Base-by-base conservation (phyloP, 2,113 vertebrate genomes). In the Columba janthina region DNA sequence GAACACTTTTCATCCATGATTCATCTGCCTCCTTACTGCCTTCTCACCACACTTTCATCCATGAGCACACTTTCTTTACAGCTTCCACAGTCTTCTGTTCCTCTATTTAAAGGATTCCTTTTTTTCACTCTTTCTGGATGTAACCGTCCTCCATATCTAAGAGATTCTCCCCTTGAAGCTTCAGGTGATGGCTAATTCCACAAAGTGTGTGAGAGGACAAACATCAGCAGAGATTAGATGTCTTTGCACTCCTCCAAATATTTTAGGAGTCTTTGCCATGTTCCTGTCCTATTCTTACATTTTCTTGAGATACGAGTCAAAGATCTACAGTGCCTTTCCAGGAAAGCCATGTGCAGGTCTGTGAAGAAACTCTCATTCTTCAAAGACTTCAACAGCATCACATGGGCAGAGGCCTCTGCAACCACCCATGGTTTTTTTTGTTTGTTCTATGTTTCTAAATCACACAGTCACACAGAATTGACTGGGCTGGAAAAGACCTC, bases 21-120 rank as follows among this genome's bases (percentile, higher is more conserved):
- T 94, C 81, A 95, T 94, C 48, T 88, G 71, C 54, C 56, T 79
- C n/a, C 51, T 57, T 73, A 62, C 54, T 91, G 71, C n/a, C 67
- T 93, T 91, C 81, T 89, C 77, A 72, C 61, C 67, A 82, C 20
- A 40, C n/a, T 74, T 90, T 51, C 58, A 54, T 38, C 64, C 29
- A 31, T 34, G 22, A 81, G 29, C 60, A 92, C 22, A 81, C 34
- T 53, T 75, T 38, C 32, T 58, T 75, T 78, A 38, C 14, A 89
- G 21, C 11, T 96, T 95, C 69, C 34, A 65, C 48, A 85, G 8
- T 92, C 34, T 90, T 94, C 44, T 85, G 14, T 61, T 54, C n/a
- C 29, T 34, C 9, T 88, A 11, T 90, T 95, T 90, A 92, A 84
- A 88, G 29, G 4, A 7, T 48, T 90, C 29, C 36, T 11, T 57